Evolutionary conservation across 2,888 invertebrate genomes (phyloP).

Genomic region (Drosophila picticornis): DNA sequence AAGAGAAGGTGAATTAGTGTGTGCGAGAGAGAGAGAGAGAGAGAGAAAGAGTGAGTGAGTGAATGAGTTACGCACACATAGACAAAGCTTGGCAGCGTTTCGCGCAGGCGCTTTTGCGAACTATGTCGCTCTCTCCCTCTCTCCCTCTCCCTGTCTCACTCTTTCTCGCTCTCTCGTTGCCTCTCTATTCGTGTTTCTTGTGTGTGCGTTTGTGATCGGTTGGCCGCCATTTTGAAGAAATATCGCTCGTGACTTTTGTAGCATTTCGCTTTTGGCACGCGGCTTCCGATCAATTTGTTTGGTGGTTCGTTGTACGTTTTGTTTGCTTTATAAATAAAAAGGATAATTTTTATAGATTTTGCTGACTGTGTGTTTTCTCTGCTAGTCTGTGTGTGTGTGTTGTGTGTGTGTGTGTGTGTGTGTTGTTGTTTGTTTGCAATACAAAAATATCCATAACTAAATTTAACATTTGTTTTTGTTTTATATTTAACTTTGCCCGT

Average conservation of each 20-base stretch:
- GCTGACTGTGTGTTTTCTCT: slow-evolving; percentile 6
- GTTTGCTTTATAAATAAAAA: slow-evolving; percentile 60
- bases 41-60: background rate
- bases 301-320: slow-evolving; percentile 40
- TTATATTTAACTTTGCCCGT: slow-evolving; percentile 74
- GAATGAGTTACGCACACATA: slow-evolving; percentile 32
- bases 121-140: background rate
- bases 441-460: slow-evolving; percentile 74
- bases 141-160: too few species aligned
- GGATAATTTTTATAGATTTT: slow-evolving; percentile 73
- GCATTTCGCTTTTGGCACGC: slow-evolving; percentile 38
- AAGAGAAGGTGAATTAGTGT: background rate
- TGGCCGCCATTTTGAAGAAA: slow-evolving; percentile 50
- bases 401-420: slow-evolving; percentile 8
- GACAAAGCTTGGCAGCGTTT: slow-evolving; percentile 44
- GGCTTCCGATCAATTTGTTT: slow-evolving; percentile 48
- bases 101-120: slow-evolving; percentile 58
- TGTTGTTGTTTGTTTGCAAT: slow-evolving; percentile 43
- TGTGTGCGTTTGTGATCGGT: slow-evolving; percentile 19
- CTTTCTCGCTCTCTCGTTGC: background rate
- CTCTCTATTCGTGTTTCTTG: too few species aligned
- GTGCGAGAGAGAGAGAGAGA: background rate
- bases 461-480: slow-evolving; percentile 79
- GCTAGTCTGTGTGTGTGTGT: slow-evolving; percentile 1
- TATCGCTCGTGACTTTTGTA: slow-evolving; percentile 45